Percentiles rank a stretch among this genome's conserved stretches.
phyloP scores from a whole-genome alignment of 1,140 invertebrate genomes.

The Lordiphosa clarofinis region DNA sequence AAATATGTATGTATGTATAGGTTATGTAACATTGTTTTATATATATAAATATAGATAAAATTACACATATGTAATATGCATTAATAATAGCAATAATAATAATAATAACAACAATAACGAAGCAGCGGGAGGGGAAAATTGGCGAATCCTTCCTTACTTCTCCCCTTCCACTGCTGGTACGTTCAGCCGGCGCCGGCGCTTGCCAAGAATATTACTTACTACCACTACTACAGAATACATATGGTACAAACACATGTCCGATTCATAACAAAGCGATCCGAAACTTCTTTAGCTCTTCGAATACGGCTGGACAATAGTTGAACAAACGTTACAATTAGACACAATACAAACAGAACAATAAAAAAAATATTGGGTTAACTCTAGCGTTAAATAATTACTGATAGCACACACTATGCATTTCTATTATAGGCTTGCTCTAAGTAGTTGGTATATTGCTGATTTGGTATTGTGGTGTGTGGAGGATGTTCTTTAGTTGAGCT shows the following conservation, averaged over 20 bases:
- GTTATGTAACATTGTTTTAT: constrained; percentile 37
- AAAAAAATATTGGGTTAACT: constrained; percentile 39
- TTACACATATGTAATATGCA: constrained; percentile 36
- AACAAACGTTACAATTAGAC: constrained; percentile 23
- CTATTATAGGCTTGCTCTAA: constrained; percentile 6
- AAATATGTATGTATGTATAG: constrained; percentile 22
- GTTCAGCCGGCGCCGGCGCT: constrained; percentile 64
- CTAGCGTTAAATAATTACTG: constrained; percentile 65
- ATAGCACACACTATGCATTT: constrained; percentile 40
- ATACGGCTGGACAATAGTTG: constrained; percentile 11
- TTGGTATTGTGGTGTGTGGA: not conserved
- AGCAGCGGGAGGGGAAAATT: constrained; percentile 38
- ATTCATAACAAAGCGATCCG: constrained; percentile 34
- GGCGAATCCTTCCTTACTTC: not conserved
- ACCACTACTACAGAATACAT: constrained; percentile 41
- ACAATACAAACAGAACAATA: constrained; percentile 15
- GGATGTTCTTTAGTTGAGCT: constrained; percentile 83
- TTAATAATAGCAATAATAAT: constrained; percentile 40
- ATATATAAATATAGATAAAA: constrained; percentile 30
- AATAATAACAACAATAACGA: constrained; percentile 71
- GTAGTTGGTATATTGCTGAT: constrained; percentile 7
- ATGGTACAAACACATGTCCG: constrained; percentile 34
- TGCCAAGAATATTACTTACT: constrained; percentile 48
- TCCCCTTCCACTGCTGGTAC: not conserved
- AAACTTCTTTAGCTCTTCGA: constrained; percentile 27